Base-by-base conservation (phyloP, 2,888 invertebrate species). In the Hemicrepidius hirtus region DNA sequence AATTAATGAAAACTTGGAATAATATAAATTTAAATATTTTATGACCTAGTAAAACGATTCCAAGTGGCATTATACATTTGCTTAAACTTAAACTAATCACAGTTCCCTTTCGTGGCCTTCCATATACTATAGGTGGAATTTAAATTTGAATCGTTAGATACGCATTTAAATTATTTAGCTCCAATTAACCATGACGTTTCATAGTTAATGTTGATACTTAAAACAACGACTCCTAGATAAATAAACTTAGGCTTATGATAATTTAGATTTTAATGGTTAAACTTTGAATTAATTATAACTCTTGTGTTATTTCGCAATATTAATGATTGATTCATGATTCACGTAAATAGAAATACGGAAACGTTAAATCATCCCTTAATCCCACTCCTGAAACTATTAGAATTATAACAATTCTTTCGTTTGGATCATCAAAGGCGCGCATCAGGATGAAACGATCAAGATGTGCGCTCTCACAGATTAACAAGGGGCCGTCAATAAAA, bases 401-500 rank as follows among this genome's bases (percentile, higher is more conserved):
- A 57, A 37, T 13, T 53, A 21, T 13, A 24, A 53, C 28, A 37
- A 35, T 28, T 46, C 24, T 63, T 63, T 63, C 63, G 63, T 9
- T 50, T 64, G 37, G 49, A 32, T 55, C 28, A 28, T 41, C 59
- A 35, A 41, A 59, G 28, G 32, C 32, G 32, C 32, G n/a, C n/a
- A n/a, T n/a, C n/a, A 32, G 32, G 32, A 32, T 32, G 32, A 55
- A 57, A 16, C 24, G 50, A 64, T 59, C 64, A 67, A 65, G 59
- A 46, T 67, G 74, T 65, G 10, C 41, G 59, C 67, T 74, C 75
- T 64, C 75, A 66, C 68, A 70, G 67, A 73, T 68, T 49, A 64
- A 35, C 53, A 16, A 41, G 57, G 72, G 72, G 18, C 21, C 68
- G 46, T 37, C 69, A 75, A 77, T 75, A 75, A 75, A 75, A 66